Evolutionary conservation across 2,113 vertebrate genomes (phyloP), one percentile per base, ranked within the genome.

Genomic region (Myodes glareolus): DNA sequence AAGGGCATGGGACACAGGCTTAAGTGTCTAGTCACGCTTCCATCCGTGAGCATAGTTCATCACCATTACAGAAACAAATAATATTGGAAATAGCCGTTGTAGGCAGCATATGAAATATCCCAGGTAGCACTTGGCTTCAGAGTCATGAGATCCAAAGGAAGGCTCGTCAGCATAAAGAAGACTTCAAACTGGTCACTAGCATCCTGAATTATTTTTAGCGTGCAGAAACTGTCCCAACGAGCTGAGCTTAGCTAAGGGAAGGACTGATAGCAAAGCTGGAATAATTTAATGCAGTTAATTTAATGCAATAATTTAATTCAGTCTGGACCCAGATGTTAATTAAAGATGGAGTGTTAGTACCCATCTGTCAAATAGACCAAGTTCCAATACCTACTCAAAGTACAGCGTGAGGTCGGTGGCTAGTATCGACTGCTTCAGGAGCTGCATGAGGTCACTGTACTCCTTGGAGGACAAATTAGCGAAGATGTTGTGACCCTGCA

Each of bases 401-500:
- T 99, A 99, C 90, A 99, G 99, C 7, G 99, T 99, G 98, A 99
- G 99, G 98, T 99, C 99, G 91, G 99, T 99, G 98, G 99, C 99
- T 98, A 99, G 97, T 96, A 99, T 99, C 0, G 99, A 99, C 98
- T 99, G 99, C 98, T 99, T 99, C 97, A 99, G 98, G 98, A 99
- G 99, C 99, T 99, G 99, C 99, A 99, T 99, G 97, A 99, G 99
- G 98, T 99, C 99, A 91, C 99, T 99, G 97, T 99, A 99, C 97
- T 99, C 99, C 98, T 99, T 99, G 97, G 99, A 99, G 94, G 99
- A 99, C 98, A 99, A 99, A 98, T 99, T 99, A 98, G 99, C 99
- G 98, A 99, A 99, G 98, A 99, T 99, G 98, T 99, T 99, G 98
- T 99, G 99, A 97, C 99, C 99, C 99, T 99, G 97, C 94, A 99